phyloP scores from a whole-genome alignment of 2,888 invertebrate genomes.

The Andrena camellia region DNA sequence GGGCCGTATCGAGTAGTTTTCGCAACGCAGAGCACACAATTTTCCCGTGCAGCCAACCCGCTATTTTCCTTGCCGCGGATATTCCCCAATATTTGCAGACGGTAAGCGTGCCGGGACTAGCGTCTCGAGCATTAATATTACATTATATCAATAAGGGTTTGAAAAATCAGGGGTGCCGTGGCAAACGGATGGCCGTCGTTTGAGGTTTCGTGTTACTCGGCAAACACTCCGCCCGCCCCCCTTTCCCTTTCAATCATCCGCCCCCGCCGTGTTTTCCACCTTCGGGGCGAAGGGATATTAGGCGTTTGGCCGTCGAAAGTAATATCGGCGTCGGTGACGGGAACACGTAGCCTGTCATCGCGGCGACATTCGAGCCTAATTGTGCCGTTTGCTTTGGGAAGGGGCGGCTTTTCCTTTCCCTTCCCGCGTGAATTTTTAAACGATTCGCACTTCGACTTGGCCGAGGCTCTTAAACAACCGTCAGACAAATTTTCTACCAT shows the following conservation, averaged over 20 bases:
- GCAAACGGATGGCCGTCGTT: conserved; percentile 76
- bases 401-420: background rate
- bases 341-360: conserved; percentile 47
- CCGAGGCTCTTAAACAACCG: background rate
- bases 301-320: conserved; percentile 59
- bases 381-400: conserved; percentile 28
- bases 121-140: conserved; percentile 74
- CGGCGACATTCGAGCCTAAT: conserved; percentile 52
- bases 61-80: conserved; percentile 63
- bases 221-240: conserved; percentile 78
- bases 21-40: conserved; percentile 9
- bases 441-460: background rate
- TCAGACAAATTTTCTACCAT: background rate
- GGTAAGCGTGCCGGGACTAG: conserved; percentile 72
- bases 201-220: conserved; percentile 83
- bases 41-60: background rate
- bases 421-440: background rate
- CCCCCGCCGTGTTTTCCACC: conserved; percentile 70
- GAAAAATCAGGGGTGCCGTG: conserved; percentile 76
- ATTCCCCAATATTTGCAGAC: conserved; percentile 71
- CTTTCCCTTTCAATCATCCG: conserved; percentile 68
- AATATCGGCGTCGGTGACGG: conserved; percentile 48
- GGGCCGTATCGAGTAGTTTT: conserved; percentile 19
- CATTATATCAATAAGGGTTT: conserved; percentile 76
- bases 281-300: conserved; percentile 72